Evolutionary conservation across 2,113 vertebrate genomes (phyloP).

Genomic region (Sterrhoptilus dennistouni): DNA sequence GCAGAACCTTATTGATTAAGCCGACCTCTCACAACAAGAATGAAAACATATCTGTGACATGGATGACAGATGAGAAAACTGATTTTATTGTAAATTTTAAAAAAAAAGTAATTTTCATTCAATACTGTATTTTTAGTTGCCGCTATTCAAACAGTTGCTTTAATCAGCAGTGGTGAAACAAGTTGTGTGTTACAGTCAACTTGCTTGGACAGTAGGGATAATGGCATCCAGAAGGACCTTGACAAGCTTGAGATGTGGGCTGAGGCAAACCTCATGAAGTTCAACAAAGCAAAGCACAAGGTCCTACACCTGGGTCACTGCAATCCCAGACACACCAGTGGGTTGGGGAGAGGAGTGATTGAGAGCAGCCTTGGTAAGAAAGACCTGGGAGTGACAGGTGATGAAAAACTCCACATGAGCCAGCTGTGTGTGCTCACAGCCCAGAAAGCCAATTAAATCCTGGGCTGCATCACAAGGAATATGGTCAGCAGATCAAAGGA

Average conservation of each 20-base stretch:
- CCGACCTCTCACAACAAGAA: background rate
- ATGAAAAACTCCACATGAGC: background rate
- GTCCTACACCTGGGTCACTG: too few relatives aligned
- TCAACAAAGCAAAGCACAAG: background rate
- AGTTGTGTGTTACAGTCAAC: background rate
- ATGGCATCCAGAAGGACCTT: background rate
- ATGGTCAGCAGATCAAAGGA: too few relatives aligned
- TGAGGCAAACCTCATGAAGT: background rate
- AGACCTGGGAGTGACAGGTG: background rate
- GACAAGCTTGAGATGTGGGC: background rate
- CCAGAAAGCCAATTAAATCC: background rate
- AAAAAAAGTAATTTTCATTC: too few relatives aligned
- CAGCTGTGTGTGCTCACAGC: background rate
- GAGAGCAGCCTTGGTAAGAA: background rate
- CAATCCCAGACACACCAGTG: too few relatives aligned
- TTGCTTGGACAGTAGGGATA: background rate
- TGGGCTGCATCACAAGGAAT: background rate
- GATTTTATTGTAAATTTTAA: background rate
- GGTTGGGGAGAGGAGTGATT: background rate
- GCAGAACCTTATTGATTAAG: background rate
- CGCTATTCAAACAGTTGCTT: background rate
- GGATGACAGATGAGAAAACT: background rate
- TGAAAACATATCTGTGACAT: accelerated
- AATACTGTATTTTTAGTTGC: too few relatives aligned
- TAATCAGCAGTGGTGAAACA: background rate